phyloP scores from a whole-genome alignment of 2,888 invertebrate genomes.

The Amiota mariae region DNA sequence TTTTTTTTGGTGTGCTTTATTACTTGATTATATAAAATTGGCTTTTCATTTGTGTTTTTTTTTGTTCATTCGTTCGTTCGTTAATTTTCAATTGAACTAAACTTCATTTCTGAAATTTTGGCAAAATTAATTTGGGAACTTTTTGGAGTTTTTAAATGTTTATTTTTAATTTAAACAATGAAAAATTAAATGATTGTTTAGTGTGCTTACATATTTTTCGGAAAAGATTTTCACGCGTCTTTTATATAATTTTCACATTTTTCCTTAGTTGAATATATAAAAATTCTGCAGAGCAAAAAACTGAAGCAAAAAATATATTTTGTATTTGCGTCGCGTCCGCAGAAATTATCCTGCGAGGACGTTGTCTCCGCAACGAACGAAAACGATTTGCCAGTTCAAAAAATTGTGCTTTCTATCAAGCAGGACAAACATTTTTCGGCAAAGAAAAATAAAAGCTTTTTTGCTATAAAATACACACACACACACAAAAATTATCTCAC shows the following conservation, averaged over 20 bases:
- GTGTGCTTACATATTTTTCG: slow-evolving; percentile 20
- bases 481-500: too few species aligned
- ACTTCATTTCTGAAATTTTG: slow-evolving; percentile 24
- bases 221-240: background rate
- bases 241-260: slow-evolving; percentile 27
- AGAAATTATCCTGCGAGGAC: slow-evolving; percentile 59
- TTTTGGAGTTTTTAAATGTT: background rate
- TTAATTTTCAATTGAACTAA: slow-evolving; percentile 23
- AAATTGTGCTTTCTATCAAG: slow-evolving; percentile 8
- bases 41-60: slow-evolving; percentile 51
- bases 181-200: background rate
- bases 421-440: slow-evolving; percentile 7
- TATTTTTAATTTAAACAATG: background rate
- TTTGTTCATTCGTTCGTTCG: slow-evolving; percentile 32
- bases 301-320: slow-evolving; percentile 32
- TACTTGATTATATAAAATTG: slow-evolving; percentile 68
- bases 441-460: slow-evolving; percentile 1
- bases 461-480: slow-evolving; percentile 22
- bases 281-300: slow-evolving; percentile 28
- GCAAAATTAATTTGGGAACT: background rate
- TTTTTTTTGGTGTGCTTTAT: slow-evolving; percentile 49
- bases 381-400: slow-evolving; percentile 55
- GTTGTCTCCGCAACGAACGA: slow-evolving; percentile 67
- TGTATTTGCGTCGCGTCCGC: slow-evolving; percentile 57
- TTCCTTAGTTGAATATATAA: slow-evolving; percentile 19